A percentile compares a stretch with the other conserved stretches of the same genome.
phyloP scores from a whole-genome alignment of 1,140 invertebrate species.

The Dendrolimus kikuchii region DNA sequence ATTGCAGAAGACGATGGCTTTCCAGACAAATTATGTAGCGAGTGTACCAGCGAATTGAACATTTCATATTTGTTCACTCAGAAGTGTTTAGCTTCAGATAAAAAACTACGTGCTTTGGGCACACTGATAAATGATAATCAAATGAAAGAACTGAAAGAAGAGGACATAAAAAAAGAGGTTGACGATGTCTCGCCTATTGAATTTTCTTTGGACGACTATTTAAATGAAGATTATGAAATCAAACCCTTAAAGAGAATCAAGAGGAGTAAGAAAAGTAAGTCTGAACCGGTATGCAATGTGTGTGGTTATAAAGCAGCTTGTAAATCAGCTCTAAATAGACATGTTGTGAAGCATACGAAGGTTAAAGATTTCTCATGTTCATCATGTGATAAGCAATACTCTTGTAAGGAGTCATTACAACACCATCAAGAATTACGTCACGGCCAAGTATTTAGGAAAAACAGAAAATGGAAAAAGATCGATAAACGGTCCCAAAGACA shows the following conservation, averaged over 20 bases:
- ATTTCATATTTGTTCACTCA: constrained; percentile 44
- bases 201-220: constrained; percentile 10
- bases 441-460: neutral
- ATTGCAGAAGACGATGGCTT: constrained; percentile 49
- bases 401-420: neutral
- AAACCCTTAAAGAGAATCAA: neutral
- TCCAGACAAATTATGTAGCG: constrained; percentile 40
- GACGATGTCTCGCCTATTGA: constrained; percentile 23
- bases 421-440: neutral
- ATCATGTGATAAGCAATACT: neutral
- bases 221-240: neutral
- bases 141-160: constrained; percentile 23
- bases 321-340: neutral
- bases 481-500: constrained; percentile 3
- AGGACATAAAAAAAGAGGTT: constrained; percentile 28
- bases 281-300: neutral
- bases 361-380: neutral
- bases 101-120: constrained; percentile 25
- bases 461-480: neutral
- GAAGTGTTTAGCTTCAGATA: constrained; percentile 54
- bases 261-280: too few relatives aligned
- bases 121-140: constrained; percentile 20
- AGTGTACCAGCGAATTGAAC: constrained; percentile 39
- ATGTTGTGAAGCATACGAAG: neutral
- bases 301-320: neutral